Percentiles rank a stretch among this genome's conserved stretches.
Evolutionary conservation across 1,140 invertebrate genomes (phyloP).

Genomic region (Plectrocnemia conspersa): DNA sequence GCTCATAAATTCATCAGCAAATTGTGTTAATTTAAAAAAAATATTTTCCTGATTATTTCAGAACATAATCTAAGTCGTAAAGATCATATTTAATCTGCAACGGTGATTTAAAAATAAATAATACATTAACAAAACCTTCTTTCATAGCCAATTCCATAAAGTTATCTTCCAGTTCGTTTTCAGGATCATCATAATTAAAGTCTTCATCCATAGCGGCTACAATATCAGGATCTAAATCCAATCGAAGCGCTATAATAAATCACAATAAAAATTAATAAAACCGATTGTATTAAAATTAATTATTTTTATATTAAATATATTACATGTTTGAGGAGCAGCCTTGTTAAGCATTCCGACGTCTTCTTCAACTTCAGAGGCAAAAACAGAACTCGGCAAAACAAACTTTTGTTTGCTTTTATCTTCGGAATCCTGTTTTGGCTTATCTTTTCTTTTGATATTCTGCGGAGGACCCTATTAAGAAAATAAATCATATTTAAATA

Average conservation of each 20-base stretch:
- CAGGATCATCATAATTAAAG: conserved; percentile 77
- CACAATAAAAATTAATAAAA: not conserved
- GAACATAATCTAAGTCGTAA: no score
- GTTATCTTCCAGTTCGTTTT: conserved; percentile 85
- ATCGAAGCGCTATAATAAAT: conserved; percentile 58
- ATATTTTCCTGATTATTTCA: no score
- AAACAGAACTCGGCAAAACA: conserved; percentile 80
- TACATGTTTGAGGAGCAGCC: conserved; percentile 71
- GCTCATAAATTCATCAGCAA: no score
- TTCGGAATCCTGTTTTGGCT: not conserved
- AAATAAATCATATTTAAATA: not conserved
- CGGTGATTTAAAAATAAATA: not conserved
- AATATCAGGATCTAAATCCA: conserved; percentile 89
- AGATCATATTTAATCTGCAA: no score
- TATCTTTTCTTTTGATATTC: conserved; percentile 29
- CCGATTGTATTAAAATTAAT: not conserved
- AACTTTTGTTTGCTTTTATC: not conserved
- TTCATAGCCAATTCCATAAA: conserved; percentile 79
- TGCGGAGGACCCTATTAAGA: not conserved
- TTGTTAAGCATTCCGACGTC: conserved; percentile 84
- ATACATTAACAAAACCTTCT: conserved; percentile 40
- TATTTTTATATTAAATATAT: conserved; percentile 1
- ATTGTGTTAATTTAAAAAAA: no score
- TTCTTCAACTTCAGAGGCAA: conserved; percentile 85
- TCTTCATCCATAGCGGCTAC: conserved; percentile 91